These are phyloP conservation scores for Takifugu flavidus DNA, from an alignment of 2,113 vertebrate genomes.

Conservation along the genomic window DNA sequence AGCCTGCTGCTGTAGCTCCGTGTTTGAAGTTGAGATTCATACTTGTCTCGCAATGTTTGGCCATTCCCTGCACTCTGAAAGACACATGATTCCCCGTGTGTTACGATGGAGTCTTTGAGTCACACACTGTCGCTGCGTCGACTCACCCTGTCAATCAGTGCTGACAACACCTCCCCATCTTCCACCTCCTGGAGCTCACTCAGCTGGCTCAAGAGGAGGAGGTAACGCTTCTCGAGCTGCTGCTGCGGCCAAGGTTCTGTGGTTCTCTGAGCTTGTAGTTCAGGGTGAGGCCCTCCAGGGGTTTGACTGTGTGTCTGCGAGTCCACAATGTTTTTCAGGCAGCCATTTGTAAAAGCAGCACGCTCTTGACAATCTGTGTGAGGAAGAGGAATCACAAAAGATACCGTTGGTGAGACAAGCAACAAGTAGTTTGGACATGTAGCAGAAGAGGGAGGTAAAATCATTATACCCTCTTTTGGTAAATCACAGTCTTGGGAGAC, in stretches of 20 bases:
- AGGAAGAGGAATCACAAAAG: conserved; percentile 2
- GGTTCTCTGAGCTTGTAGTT: not conserved
- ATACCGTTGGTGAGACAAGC: not conserved
- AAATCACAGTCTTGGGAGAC: conserved; percentile 36
- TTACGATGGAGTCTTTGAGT: not conserved
- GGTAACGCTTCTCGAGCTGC: conserved; percentile 37
- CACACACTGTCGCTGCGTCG: not conserved
- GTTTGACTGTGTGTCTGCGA: conserved; percentile 16
- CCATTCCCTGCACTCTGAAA: conserved; percentile 38
- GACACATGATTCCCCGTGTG: conserved; percentile 1
- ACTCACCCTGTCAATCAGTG: conserved; percentile 48
- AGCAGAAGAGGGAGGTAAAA: not conserved
- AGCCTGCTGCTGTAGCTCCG: conserved; percentile 31
- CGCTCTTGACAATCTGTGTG: conserved; percentile 21
- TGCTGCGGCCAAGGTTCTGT: conserved; percentile 3
- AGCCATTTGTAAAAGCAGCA: conserved; percentile 37
- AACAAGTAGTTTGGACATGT: not conserved
- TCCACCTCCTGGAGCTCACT: conserved; percentile 61
- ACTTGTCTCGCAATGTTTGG: conserved; percentile 31
- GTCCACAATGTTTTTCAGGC: conserved; percentile 48
- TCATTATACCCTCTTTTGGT: conserved; percentile 33
- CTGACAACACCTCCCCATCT: conserved; percentile 30
- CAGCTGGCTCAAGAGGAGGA: conserved; percentile 52
- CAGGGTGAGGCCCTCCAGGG: not conserved
- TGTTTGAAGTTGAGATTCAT: conserved; percentile 33